Percentiles rank a stretch among this genome's conserved stretches.
These are phyloP conservation scores for Oceanites oceanicus DNA, from an alignment of 2,113 vertebrate genomes.

Conservation along the genomic window DNA sequence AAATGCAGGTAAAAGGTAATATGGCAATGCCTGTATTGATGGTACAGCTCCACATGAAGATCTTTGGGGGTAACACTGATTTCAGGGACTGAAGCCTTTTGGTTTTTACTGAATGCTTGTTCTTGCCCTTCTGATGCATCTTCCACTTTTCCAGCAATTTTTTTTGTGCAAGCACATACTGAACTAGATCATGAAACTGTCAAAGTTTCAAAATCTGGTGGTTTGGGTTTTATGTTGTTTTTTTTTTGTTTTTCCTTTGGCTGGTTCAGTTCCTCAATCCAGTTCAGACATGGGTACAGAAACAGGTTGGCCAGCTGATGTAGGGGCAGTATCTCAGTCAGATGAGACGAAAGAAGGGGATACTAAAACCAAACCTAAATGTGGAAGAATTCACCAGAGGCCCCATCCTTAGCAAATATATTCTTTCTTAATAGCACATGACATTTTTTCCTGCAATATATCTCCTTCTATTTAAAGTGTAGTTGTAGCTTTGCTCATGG, in stretches of 20 bases:
- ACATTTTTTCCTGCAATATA: neutral
- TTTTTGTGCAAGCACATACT: neutral
- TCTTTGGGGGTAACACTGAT: neutral
- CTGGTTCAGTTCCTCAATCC: neutral
- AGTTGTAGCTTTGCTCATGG: neutral
- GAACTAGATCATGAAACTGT: neutral
- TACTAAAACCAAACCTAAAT: neutral
- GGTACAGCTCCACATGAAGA: neutral
- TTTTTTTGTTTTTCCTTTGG: neutral
- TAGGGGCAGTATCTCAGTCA: neutral
- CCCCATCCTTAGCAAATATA: neutral
- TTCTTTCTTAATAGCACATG: neutral
- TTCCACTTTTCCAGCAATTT: neutral
- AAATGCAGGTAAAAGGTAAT: neutral
- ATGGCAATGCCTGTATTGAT: neutral
- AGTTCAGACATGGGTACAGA: neutral
- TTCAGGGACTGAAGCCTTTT: neutral
- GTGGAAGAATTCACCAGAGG: neutral
- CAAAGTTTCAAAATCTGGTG: neutral
- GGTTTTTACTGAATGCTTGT: neutral
- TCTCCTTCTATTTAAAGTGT: neutral
- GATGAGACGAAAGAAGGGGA: neutral
- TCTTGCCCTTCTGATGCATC: neutral
- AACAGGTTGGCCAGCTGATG: neutral
- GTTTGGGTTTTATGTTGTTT: fast-evolving